Base-by-base conservation (phyloP, 2,113 vertebrate genomes). In the Sylvia atricapilla region DNA sequence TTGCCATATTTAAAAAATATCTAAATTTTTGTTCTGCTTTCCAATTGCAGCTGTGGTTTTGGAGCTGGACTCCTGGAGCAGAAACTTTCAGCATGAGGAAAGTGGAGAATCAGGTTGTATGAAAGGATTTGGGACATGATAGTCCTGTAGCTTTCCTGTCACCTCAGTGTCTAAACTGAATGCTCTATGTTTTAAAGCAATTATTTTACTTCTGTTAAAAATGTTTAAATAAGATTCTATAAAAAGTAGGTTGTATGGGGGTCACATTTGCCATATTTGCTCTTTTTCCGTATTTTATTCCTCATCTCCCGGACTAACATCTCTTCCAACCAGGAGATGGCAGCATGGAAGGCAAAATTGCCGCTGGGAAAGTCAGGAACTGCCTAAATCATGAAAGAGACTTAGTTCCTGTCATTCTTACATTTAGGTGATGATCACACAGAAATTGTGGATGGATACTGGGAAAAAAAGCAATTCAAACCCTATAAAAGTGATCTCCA, bases 281-380 rank as follows among this genome's bases (percentile, higher is more conserved):
- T 59, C 8, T 10, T 49, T n/a, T 47, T 39, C 31, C 37, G 11
- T 6, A 41, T 13, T 68, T 50, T 16, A 44, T 63, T 81, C 33
- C 23, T 6, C 37, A 37, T 7, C 3, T 4, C 20, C 9, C 1
- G 5, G 43, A 56, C 33, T 23, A 74, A 52, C 1, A 19, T 47
- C 30, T 35, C 50, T 39, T 64, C 7, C 39, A 88, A 52, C 90
- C 96, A 92, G 60, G 31, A 97, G 95, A 89, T 92, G 95, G 96
- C 94, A 97, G 93, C 85, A 95, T 44, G 25, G 4, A 25, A 88
- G 19, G 76, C 37, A 86, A 83, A 95, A 81, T 35, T 19, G 35
- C 28, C 37, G 46, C 35, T 15, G 72, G 43, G 43, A 72, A 87
- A 78, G 46, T 10, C 64, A 64, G 27, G 30, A 76, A 62, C 56